Evolutionary conservation across 2,113 vertebrate genomes (phyloP).

Genomic region (Microcebus lehilahytsara): DNA sequence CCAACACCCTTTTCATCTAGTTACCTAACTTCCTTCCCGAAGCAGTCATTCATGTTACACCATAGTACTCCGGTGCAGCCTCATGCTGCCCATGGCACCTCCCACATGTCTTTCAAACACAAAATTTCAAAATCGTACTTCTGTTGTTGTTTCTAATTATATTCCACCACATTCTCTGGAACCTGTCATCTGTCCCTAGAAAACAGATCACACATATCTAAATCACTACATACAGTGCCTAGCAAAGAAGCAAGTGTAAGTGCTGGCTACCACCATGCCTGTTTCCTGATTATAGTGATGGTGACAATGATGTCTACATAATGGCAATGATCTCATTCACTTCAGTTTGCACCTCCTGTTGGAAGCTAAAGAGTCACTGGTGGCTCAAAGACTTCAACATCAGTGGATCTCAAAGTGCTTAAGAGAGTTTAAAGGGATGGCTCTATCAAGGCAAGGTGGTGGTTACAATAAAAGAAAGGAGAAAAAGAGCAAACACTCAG

Average conservation of each 20-base stretch:
- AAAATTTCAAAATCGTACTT: background rate
- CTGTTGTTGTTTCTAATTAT: constrained; percentile 19
- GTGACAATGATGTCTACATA: background rate
- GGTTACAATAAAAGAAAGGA: constrained; percentile 1
- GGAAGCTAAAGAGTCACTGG: background rate
- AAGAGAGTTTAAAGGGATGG: background rate
- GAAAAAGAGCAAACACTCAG: background rate
- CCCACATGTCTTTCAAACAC: background rate
- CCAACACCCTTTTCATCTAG: background rate
- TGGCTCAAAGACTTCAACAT: background rate
- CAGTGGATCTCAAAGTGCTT: background rate
- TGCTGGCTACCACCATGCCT: background rate
- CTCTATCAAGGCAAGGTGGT: background rate
- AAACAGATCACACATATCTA: constrained; percentile 4
- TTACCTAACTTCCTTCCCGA: background rate
- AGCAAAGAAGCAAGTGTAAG: background rate
- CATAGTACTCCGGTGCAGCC: background rate
- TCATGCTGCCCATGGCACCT: background rate
- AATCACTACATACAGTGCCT: background rate
- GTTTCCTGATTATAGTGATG: constrained; percentile 16
- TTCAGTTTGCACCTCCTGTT: constrained; percentile 31
- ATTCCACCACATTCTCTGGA: background rate
- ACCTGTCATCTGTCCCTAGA: background rate
- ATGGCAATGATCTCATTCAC: background rate
- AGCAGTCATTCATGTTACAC: background rate